Percentiles rank a stretch among this genome's conserved stretches.
Evolutionary conservation across 2,888 invertebrate species (phyloP).

Genomic region (Bellardia pandia): DNA sequence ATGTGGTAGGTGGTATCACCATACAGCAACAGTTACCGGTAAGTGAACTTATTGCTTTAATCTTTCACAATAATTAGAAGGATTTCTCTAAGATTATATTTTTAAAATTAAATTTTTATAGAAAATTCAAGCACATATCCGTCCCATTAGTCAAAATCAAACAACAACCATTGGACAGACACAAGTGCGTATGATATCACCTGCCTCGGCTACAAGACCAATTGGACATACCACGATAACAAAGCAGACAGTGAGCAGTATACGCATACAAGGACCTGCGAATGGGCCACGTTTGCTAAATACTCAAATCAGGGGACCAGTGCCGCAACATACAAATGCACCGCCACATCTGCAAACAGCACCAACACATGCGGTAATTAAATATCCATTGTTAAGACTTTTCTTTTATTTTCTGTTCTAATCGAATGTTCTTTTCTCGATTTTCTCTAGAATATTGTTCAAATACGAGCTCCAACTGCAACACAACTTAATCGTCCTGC

Average conservation of each 20-base stretch:
- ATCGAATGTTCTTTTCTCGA: slow-evolving; percentile 32
- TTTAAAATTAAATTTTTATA: slow-evolving; percentile 61
- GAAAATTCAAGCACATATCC: slow-evolving; percentile 85
- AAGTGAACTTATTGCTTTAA: slow-evolving; percentile 61
- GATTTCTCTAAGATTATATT: neutral
- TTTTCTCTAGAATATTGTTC: slow-evolving; percentile 81
- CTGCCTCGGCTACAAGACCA: slow-evolving; percentile 81
- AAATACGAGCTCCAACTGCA: slow-evolving; percentile 82
- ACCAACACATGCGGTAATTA: slow-evolving; percentile 82
- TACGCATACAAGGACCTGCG: slow-evolving; percentile 82
- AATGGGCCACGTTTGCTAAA: slow-evolving; percentile 81
- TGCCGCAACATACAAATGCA: slow-evolving; percentile 79
- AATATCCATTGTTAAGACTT: neutral
- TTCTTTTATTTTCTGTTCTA: slow-evolving; percentile 30
- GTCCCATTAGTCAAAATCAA: slow-evolving; percentile 85
- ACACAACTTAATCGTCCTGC: slow-evolving; percentile 81
- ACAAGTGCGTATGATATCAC: slow-evolving; percentile 87
- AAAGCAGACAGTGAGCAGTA: slow-evolving; percentile 82
- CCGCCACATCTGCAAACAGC: slow-evolving; percentile 81
- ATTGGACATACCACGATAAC: slow-evolving; percentile 84
- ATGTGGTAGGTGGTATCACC: slow-evolving; percentile 87
- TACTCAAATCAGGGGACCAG: slow-evolving; percentile 81
- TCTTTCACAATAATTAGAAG: neutral
- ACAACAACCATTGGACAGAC: slow-evolving; percentile 85
- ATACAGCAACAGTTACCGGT: slow-evolving; percentile 83